phyloP scores from a whole-genome alignment of 2,888 invertebrate species.

The Platynereis dumerilii region DNA sequence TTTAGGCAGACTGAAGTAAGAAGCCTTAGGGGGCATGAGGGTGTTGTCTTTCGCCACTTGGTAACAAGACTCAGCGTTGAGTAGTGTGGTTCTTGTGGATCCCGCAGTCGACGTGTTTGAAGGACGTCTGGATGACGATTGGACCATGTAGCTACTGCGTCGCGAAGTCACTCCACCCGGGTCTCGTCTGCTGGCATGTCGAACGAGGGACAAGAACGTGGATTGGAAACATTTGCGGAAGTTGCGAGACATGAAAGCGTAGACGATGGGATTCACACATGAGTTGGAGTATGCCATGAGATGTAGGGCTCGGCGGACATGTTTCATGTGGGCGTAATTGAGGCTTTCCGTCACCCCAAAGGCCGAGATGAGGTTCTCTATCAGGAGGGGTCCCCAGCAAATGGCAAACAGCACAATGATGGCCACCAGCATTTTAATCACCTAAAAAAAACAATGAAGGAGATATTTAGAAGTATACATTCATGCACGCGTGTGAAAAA shows the following conservation, averaged over 20 bases:
- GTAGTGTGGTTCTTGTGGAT: neutral
- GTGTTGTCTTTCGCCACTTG: too few relatives aligned
- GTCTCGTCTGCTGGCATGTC: conserved; percentile 3
- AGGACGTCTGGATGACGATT: neutral
- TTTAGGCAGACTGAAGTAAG: too few relatives aligned
- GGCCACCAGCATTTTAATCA: conserved; percentile 76
- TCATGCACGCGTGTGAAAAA: too few relatives aligned
- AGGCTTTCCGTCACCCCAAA: conserved; percentile 67
- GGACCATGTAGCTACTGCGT: neutral
- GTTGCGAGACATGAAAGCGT: conserved; percentile 78
- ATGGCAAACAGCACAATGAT: conserved; percentile 74
- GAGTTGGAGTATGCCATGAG: conserved; percentile 76
- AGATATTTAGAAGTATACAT: too few relatives aligned
- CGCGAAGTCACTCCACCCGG: neutral
- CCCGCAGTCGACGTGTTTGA: neutral
- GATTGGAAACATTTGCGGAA: conserved; percentile 67
- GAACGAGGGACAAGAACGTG: conserved; percentile 40
- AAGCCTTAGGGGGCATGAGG: too few relatives aligned
- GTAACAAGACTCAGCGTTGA: neutral
- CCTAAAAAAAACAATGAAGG: conserved; percentile 63
- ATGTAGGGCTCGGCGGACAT: conserved; percentile 71
- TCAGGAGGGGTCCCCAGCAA: conserved; percentile 74
- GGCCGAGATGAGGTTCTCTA: conserved; percentile 73
- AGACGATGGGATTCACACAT: conserved; percentile 76
- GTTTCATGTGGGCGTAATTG: conserved; percentile 68